Conservation (phyloP, 2,797 vertebrate species). For the Thamnophis elegans region DNA sequence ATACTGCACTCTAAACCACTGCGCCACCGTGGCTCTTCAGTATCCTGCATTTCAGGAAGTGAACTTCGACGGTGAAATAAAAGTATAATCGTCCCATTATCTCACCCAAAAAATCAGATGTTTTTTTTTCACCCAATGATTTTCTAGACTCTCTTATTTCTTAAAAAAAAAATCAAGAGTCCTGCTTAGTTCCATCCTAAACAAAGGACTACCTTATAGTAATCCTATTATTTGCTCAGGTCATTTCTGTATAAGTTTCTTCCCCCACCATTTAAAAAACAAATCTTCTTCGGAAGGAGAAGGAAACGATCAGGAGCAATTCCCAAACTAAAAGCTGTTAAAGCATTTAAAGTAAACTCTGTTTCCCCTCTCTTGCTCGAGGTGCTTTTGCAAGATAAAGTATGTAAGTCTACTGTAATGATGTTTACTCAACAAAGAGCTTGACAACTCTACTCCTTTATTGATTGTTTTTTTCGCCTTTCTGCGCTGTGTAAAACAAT, state of each 20-base stretch:
- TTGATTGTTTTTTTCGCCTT: constrained; percentile 45
- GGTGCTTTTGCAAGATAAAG: neutral
- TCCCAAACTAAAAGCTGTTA: neutral
- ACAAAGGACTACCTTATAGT: neutral
- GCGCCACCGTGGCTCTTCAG: no score
- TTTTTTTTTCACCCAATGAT: neutral
- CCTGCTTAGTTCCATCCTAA: no score
- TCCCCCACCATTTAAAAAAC: accelerated
- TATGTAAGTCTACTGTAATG: constrained; percentile 10
- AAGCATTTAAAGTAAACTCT: neutral
- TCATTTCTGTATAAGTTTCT: neutral
- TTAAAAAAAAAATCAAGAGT: neutral
- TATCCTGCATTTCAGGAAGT: no score
- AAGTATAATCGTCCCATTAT: no score
- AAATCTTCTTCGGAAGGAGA: neutral
- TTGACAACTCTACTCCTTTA: constrained; percentile 18
- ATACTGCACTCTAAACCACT: no score
- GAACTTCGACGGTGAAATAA: neutral
- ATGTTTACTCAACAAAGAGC: constrained; percentile 24
- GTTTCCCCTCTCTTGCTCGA: neutral
- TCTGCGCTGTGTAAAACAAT: constrained; percentile 35
- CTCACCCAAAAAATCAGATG: neutral
- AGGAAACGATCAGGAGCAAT: neutral
- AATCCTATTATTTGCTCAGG: no score
- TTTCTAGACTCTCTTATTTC: neutral